Base-by-base conservation (phyloP, 2,113 vertebrate genomes). In the Neogobius melanostomus region DNA sequence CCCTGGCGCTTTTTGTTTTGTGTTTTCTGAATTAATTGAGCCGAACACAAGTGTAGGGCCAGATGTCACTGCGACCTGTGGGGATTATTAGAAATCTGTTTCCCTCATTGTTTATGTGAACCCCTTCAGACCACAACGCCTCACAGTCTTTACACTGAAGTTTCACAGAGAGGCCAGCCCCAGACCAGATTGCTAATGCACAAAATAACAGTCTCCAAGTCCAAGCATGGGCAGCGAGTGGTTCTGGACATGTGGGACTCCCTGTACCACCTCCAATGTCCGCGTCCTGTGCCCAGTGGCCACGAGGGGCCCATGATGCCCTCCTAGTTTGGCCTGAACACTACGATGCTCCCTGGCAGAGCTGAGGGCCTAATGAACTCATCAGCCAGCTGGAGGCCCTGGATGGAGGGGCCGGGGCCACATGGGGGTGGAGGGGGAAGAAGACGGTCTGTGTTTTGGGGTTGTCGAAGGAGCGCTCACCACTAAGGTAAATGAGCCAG, bases 321-420 rank as follows among this genome's bases (percentile, higher is more conserved):
- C 84, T 87, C 88, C 76, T 60, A 60, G 54, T 88, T 88, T 87
- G 83, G 89, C 85, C 88, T 68, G 53, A 75, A 78, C 71, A 76
- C 71, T 8, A 66, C 80, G 76, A 75, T 66, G 77, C 84, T 89
- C 87, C 82, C 87, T 92, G 91, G 92, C 92, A 91, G 77, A 79
- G 81, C 77, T 82, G 77, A 84, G 82, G 83, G 88, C 85, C 87
- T 93, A 91, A 93, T 92, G 90, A 93, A 92, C 91, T 90, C 90
- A 91, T 93, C 90, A 92, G 89, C 90, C 91, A 92, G 91, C 90
- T 93, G 91, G 91, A 91, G 86, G 80, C 85, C 80, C 79, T 88
- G 86, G 83, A 87, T 79, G 82, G 76, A 81, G 72, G 74, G 73
- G 75, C 56, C 65, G 72, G 76, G 82, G 83, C 76, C 63, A 50